Base-by-base conservation (phyloP, 2,888 invertebrate genomes). In the Ophion obscuratus region DNA sequence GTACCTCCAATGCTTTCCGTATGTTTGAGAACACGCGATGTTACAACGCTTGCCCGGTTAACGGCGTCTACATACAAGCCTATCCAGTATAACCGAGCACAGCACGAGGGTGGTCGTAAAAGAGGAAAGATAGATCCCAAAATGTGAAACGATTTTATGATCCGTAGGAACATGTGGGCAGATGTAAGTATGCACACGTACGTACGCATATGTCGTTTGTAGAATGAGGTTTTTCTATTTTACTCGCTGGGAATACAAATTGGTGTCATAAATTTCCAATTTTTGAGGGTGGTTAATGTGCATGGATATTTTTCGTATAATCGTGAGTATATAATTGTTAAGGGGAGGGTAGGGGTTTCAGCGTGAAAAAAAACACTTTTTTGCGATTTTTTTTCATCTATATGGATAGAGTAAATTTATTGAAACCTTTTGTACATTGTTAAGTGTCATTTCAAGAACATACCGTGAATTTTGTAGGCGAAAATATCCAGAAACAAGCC, bases 21-120 rank as follows among this genome's bases (percentile, higher is more conserved):
- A 67, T 71, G 66, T 77, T 73, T 57, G 66, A 81, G 67, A 75
- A 73, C 83, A 86, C 62, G 73, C 76, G 76, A 86, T 83, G 76
- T 62, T 47, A 80, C 47, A 76, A 61, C 24, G 40, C 7, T 74
- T 5, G 20, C 20, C 31, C 17, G 59, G 64, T 64, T 62, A 84
- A 70, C 80, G 68, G 47, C 80, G 66, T 73, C 27, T 74, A 57
- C 20, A 4, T 67, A 27, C 31, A 31, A 74, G 53, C 44, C 59
- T 36, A 61, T 78, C 68, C 24, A 40, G 31, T 47, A 70, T 68
- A 66, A 67, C 67, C 77, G 44, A 86, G 77, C 74, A 81, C 57
- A 62, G 76, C 62, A 77, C 62, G 57, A 81, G 78, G 76, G 64
- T 74, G 77, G 57, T 83, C 77, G 64, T 84, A 77, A 78, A 83